Percentiles rank a stretch among this genome's conserved stretches.
Evolutionary conservation across 92 coral and sea anemone species (phyloP).

Genomic region (Parazoanthus swiftii): DNA sequence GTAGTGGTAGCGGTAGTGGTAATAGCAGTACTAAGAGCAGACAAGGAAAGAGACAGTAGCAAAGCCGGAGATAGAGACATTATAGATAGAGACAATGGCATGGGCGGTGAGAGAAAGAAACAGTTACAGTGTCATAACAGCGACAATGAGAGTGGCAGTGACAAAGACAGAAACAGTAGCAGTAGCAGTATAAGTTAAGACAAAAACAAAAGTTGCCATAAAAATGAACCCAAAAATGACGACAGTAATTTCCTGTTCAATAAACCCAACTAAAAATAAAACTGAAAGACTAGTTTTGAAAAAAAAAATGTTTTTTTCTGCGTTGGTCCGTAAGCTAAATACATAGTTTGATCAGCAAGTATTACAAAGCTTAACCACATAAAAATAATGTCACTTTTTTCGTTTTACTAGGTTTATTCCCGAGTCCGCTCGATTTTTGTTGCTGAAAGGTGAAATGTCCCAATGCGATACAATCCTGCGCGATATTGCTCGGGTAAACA

Average conservation of each 20-base stretch:
- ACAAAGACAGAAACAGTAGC: too few relatives aligned
- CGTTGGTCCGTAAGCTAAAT: too few relatives aligned
- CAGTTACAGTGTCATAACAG: neutral
- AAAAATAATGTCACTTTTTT: neutral
- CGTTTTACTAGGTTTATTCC: constrained; percentile 8
- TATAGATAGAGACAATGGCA: too few relatives aligned
- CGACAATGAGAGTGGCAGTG: too few relatives aligned
- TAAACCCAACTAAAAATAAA: neutral
- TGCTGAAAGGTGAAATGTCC: constrained; percentile 21
- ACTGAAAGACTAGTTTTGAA: too few relatives aligned
- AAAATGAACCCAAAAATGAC: neutral
- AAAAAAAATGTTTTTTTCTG: too few relatives aligned
- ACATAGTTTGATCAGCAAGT: too few relatives aligned
- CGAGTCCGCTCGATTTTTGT: constrained; percentile 1
- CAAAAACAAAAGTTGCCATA: too few relatives aligned
- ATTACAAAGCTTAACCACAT: neutral
- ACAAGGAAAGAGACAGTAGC: too few relatives aligned
- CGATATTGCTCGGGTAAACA: constrained; percentile 17
- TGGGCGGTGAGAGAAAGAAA: neutral
- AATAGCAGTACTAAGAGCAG: neutral
- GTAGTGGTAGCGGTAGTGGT: neutral
- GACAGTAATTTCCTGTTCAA: neutral
- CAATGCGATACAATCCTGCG: constrained; percentile 13
- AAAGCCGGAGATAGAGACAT: too few relatives aligned
- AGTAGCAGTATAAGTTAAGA: neutral